Evolutionary conservation across 2,113 vertebrate genomes (phyloP).

Genomic region (Zosterops japonicus): DNA sequence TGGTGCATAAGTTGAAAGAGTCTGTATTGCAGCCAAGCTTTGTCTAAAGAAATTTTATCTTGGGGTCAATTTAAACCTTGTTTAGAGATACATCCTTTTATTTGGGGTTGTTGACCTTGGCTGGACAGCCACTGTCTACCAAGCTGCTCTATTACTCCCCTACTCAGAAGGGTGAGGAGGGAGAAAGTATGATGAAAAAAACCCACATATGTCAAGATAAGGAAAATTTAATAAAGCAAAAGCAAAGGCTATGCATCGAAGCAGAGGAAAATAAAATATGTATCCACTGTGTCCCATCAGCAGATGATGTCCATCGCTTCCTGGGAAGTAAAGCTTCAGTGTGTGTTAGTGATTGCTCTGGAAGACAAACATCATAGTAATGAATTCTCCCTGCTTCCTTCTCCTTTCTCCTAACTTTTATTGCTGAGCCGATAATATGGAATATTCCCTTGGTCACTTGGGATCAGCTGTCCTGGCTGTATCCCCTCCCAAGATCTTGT

Average conservation of each 20-base stretch:
- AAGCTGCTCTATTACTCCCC: background rate
- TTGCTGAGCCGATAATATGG: background rate
- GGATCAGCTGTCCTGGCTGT: background rate
- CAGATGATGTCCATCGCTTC: background rate
- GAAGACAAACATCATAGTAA: background rate
- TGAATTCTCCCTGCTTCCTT: background rate
- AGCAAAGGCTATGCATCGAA: background rate
- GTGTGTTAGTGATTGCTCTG: background rate
- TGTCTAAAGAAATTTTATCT: background rate
- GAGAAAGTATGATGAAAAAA: background rate
- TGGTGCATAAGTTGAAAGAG: background rate
- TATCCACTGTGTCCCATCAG: background rate
- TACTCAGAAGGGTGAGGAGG: background rate
- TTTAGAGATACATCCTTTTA: background rate
- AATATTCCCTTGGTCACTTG: background rate
- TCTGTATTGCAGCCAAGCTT: background rate
- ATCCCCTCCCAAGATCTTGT: background rate
- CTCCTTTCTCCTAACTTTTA: background rate
- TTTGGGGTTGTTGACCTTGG: background rate
- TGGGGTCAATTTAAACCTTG: background rate
- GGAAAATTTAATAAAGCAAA: background rate
- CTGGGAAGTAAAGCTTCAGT: background rate
- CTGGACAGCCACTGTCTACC: background rate
- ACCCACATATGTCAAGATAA: background rate
- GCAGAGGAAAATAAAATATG: background rate